Base-by-base conservation (phyloP, 2,797 vertebrate species). In the Bovichtus diacanthus region DNA sequence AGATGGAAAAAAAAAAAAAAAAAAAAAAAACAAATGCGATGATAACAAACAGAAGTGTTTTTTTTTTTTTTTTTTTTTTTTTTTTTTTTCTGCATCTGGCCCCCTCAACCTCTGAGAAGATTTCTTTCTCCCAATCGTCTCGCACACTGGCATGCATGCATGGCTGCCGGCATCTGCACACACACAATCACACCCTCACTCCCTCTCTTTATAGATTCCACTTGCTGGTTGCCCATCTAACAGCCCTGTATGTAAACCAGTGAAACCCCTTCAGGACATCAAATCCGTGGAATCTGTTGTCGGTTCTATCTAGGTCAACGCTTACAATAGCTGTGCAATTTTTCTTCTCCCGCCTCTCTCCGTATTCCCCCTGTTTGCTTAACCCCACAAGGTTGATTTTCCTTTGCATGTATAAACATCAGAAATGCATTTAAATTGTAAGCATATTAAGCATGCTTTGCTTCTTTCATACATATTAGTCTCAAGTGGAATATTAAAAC, bases 271-370 rank as follows among this genome's bases (percentile, higher is more conserved):
- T 88, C 87, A 95, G 94, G 94, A 94, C 93, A 94, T 92, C 87
- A 93, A 91, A 94, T 93, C 88, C 83, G 53, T 88, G 87, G 91
- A 94, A 90, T 91, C 88, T 90, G 87, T 90, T 94, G 93, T 92
- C 82, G 89, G 91, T 92, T 93, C 88, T 95, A 95, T 95, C 92
- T 95, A 95, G 95, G 95, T 95, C 95, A 95, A 84, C 78, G 90
- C 94, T 93, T 92, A 93, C 94, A 94, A 94, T 93, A 93, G 90
- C 94, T 90, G 87, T 86, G 87, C 83, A 85, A 81, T 88, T 85
- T 90, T 70, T 78, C 55, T 70, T 62, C 74, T 59, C 59, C 80
- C 41, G 66, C 83, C 78, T 82, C 77, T 51, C 47, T 79, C 74
- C 77, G 54, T 68, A 63, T 78, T 58, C 75, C 76, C 74, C 70